A percentile compares a stretch with the other conserved stretches of the same genome.
phyloP scores from a whole-genome alignment of 2,113 vertebrate genomes.

The Chunga burmeisteri region DNA sequence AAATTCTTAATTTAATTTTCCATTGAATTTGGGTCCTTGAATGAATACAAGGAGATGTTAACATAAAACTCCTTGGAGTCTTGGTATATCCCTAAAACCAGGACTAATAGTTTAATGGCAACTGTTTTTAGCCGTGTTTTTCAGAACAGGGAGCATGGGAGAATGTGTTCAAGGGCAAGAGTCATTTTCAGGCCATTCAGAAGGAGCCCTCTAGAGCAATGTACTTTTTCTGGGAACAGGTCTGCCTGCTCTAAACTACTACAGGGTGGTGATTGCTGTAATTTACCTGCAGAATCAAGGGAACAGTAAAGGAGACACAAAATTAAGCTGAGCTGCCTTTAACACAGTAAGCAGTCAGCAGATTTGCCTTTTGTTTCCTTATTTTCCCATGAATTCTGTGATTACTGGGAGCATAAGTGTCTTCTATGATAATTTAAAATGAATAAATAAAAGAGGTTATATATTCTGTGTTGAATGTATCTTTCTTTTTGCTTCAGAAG shows the following conservation, averaged over 20 bases:
- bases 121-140: not conserved
- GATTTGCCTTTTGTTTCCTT: not conserved
- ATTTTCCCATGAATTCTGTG: not conserved
- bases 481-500: slow-evolving; percentile 3
- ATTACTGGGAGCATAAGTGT: not conserved
- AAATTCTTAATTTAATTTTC: not conserved
- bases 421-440: not conserved
- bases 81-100: not conserved
- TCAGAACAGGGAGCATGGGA: not conserved
- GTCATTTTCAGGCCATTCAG: not conserved
- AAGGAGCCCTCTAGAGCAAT: not conserved
- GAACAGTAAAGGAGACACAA: not conserved
- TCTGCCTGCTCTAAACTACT: not conserved
- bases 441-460: not conserved
- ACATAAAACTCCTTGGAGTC: not conserved
- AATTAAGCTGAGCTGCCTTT: not conserved
- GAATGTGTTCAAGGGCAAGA: not conserved
- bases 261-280: not conserved
- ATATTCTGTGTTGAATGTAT: not conserved
- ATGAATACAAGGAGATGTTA: not conserved
- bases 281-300: not conserved
- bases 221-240: not conserved
- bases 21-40: not conserved
- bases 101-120: not conserved
- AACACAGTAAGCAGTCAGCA: not conserved